Conservation (phyloP, 35 echinoderm and acorn worm genomes). For the Anneissia japonica region DNA sequence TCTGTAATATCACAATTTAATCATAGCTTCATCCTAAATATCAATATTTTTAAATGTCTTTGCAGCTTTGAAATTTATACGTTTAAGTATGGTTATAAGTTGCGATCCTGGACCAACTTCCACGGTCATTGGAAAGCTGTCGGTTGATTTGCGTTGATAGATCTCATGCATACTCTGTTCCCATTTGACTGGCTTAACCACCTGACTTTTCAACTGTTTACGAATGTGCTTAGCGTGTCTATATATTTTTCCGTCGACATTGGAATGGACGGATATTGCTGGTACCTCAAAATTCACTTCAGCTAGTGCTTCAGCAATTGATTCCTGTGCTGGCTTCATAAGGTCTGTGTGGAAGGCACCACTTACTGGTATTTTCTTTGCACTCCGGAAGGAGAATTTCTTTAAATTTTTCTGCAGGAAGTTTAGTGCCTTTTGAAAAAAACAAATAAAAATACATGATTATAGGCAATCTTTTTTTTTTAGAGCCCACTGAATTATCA, state of each 20-base stretch:
- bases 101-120: slow-evolving; percentile 92
- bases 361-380: slow-evolving; percentile 64
- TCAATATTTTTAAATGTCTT: slow-evolving; percentile 34
- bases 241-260: slow-evolving; percentile 67
- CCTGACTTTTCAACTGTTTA: slow-evolving; percentile 45
- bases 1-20: no score
- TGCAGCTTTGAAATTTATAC: slow-evolving; percentile 66
- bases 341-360: slow-evolving; percentile 89
- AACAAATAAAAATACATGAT: no score
- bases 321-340: slow-evolving; percentile 65
- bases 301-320: slow-evolving; percentile 28
- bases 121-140: slow-evolving; percentile 55
- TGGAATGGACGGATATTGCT: slow-evolving; percentile 66
- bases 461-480: no score
- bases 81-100: slow-evolving; percentile 55
- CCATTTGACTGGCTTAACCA: slow-evolving; percentile 73
- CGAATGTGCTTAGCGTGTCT: slow-evolving; percentile 39
- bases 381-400: slow-evolving; percentile 34
- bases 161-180: slow-evolving; percentile 92
- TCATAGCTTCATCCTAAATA: slow-evolving; percentile 26
- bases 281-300: slow-evolving; percentile 58
- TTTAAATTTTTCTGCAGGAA: slow-evolving; percentile 68
- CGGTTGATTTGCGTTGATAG: slow-evolving; percentile 50
- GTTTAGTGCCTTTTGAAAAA: slow-evolving; percentile 54
- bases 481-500: no score